phyloP scores from a whole-genome alignment of 2,113 vertebrate species.

The Nibea coibor region DNA sequence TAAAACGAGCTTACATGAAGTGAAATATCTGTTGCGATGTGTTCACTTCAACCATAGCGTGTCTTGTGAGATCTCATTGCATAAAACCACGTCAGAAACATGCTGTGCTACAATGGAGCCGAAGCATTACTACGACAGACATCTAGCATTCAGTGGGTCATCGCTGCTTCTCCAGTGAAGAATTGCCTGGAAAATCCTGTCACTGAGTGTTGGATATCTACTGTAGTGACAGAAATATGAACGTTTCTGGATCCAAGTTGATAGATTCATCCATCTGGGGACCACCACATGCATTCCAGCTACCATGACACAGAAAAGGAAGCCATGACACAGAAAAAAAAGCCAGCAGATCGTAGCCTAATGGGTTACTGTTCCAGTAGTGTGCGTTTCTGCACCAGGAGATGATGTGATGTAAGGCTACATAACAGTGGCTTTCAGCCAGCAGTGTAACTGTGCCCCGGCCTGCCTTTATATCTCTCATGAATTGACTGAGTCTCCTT shows the following conservation, averaged over 20 bases:
- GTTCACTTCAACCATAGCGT: not conserved
- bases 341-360: constrained; percentile 53
- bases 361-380: constrained; percentile 73
- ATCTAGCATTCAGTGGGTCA: constrained; percentile 26
- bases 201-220: constrained; percentile 14
- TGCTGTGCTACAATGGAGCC: not conserved
- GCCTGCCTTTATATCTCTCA: constrained; percentile 47
- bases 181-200: constrained; percentile 20
- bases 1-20: not conserved
- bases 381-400: constrained; percentile 67
- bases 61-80: not conserved
- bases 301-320: constrained; percentile 67
- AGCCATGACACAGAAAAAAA: constrained; percentile 62
- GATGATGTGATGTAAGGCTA: constrained; percentile 72
- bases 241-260: constrained; percentile 7
- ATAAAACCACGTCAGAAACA: not conserved
- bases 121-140: not conserved
- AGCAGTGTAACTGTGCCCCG: constrained; percentile 36
- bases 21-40: constrained; percentile 9
- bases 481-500: constrained; percentile 43
- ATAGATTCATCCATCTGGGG: constrained; percentile 24
- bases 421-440: constrained; percentile 64
- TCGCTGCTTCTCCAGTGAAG: not conserved
- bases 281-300: constrained; percentile 32
- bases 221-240: constrained; percentile 19